phyloP scores from a whole-genome alignment of 2,888 invertebrate species.

The Trisateles emortualis region DNA sequence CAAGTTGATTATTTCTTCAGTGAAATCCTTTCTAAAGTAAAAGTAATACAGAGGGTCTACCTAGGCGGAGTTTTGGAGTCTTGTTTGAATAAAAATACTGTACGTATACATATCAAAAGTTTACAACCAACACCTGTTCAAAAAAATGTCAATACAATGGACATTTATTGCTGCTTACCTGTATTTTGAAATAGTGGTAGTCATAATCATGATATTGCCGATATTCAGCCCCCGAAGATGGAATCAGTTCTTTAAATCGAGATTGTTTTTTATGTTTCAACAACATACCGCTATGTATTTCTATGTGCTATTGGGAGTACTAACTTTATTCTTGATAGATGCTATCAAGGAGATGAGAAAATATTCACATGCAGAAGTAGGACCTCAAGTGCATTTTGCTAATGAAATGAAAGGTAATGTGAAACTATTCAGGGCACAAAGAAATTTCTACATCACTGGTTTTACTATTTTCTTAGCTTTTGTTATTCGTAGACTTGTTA shows the following conservation, averaged over 20 bases:
- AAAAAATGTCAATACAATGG: slow-evolving; percentile 93
- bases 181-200: slow-evolving; percentile 89
- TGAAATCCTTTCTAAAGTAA: no score
- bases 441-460: slow-evolving; percentile 93
- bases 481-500: slow-evolving; percentile 89
- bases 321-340: slow-evolving; percentile 90
- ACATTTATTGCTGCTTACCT: slow-evolving; percentile 91
- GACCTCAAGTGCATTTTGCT: slow-evolving; percentile 78
- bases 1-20: no score
- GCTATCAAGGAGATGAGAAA: slow-evolving; percentile 91
- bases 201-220: slow-evolving; percentile 89
- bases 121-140: background rate
- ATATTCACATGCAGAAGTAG: slow-evolving; percentile 83
- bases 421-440: slow-evolving; percentile 91
- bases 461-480: slow-evolving; percentile 91
- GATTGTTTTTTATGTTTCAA: slow-evolving; percentile 88
- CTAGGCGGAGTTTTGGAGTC: no score
- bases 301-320: slow-evolving; percentile 85
- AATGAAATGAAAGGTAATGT: slow-evolving; percentile 90
- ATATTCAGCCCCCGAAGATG: slow-evolving; percentile 92
- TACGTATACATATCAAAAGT: background rate
- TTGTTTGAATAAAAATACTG: no score
- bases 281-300: slow-evolving; percentile 90
- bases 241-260: slow-evolving; percentile 91
- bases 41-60: no score